Evolutionary conservation across 2,797 vertebrate genomes (phyloP).

Genomic region (Coluber constrictor): DNA sequence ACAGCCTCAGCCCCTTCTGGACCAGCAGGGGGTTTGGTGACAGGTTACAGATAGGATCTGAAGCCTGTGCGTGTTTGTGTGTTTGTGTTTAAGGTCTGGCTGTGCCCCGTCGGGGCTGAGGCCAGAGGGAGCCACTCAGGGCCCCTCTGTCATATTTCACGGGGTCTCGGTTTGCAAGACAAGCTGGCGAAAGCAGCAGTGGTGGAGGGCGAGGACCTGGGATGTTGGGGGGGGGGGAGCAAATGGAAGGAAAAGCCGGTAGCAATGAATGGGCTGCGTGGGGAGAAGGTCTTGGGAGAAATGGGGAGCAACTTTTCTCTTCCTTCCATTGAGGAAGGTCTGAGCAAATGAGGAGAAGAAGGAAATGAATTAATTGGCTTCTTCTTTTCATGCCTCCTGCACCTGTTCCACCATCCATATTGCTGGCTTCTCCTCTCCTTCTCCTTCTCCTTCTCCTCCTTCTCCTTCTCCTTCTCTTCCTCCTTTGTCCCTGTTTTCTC

Average conservation of each 20-base stretch:
- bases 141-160: background rate
- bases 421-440: background rate
- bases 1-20: constrained; percentile 73
- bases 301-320: too few relatives aligned
- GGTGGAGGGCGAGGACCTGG: background rate
- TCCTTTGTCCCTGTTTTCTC: too few relatives aligned
- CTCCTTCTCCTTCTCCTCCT: background rate
- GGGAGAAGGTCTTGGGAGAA: too few relatives aligned
- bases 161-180: background rate
- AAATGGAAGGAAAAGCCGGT: background rate
- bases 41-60: constrained; percentile 92
- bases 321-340: too few relatives aligned
- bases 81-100: constrained; percentile 69
- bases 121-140: constrained; percentile 60
- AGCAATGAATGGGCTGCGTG: too few relatives aligned
- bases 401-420: background rate
- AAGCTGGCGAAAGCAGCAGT: background rate
- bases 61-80: constrained; percentile 41
- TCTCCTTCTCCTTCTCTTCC: too few relatives aligned
- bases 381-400: background rate
- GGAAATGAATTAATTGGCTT: background rate
- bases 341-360: background rate
- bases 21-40: constrained; percentile 69
- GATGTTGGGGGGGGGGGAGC: rapidly evolving
- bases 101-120: constrained; percentile 67